Evolutionary conservation across 2,888 invertebrate genomes (phyloP), one percentile per base, ranked within the genome.

Genomic region (Entomobrya proxima): DNA sequence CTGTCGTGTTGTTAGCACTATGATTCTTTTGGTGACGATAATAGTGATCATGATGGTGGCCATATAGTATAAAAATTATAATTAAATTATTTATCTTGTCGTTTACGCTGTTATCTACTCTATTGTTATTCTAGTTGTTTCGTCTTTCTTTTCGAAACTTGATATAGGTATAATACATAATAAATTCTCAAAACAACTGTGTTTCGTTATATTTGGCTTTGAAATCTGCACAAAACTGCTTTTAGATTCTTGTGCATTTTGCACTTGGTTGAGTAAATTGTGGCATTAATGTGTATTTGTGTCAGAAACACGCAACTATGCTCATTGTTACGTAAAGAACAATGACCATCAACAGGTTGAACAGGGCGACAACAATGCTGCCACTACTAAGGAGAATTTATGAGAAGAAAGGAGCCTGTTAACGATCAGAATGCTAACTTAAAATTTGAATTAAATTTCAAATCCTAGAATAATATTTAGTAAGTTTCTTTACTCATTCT

Each of bases 251-350:
- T 35, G 18, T 11, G 61, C 61, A 61, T 5, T 35, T 35, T 18
- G 35, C n/a, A n/a, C 2, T 64, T 37, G 37, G 18, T 18, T 18
- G 9, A 7, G n/a, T 37, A 18, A 6, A 37, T 18, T 27, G 7
- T 7, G 27, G 2, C 52, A 18, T 32, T 21, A 2, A 18, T 37
- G 18, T 64, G 37, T 64, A 37, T 18, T 35, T 37, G 64, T 64
- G 64, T 64, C 37, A 37, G 64, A 35, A 37, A 37, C 64, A 64
- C 64, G 64, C 64, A 64, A 64, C 37, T 21, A 18, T 64, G 64
- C 37, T 64, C 64, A 37, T 64, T 64, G 37, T 64, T 64, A 64
- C 64, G 37, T 64, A 37, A 64, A 64, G 64, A 64, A 64, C 35
- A 64, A 64, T 64, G 64, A 64, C 64, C 64, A 35, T 37, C 35